Percentiles rank a stretch among this genome's conserved stretches.
Evolutionary conservation across 2,888 invertebrate species (phyloP).

Genomic region (Catotricha subobsoleta): DNA sequence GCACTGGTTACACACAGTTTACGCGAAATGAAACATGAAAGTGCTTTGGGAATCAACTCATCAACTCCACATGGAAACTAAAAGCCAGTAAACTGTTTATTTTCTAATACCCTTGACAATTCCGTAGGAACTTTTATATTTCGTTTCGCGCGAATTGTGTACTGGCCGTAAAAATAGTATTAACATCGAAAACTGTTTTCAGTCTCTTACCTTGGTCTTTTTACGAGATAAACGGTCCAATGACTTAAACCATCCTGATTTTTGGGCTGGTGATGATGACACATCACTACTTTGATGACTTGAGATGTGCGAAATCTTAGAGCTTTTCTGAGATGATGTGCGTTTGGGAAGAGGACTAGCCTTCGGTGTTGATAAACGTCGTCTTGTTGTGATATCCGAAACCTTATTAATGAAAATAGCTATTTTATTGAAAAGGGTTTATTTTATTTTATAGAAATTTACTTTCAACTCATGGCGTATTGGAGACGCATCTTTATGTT

Average conservation of each 20-base stretch:
- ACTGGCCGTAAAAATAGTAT: too few relatives aligned
- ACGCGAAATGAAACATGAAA: too few relatives aligned
- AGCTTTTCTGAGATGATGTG: slow-evolving; percentile 30
- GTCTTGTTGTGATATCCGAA: slow-evolving; percentile 47
- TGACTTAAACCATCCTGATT: slow-evolving; percentile 64
- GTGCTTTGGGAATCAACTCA: too few relatives aligned
- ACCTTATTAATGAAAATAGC: background rate
- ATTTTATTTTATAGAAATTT: background rate
- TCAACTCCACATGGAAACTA: too few relatives aligned
- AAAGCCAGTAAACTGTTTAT: too few relatives aligned
- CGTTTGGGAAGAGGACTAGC: slow-evolving; percentile 48
- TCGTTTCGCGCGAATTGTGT: too few relatives aligned
- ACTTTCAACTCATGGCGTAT: too few relatives aligned
- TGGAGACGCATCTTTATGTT: slow-evolving; percentile 27
- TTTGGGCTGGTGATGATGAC: slow-evolving; percentile 20
- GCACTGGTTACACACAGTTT: too few relatives aligned
- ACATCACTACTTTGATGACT: slow-evolving; percentile 12
- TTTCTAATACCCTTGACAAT: too few relatives aligned
- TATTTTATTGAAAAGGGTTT: background rate
- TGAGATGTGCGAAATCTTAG: slow-evolving; percentile 8
- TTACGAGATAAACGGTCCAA: slow-evolving; percentile 54
- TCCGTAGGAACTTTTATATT: too few relatives aligned
- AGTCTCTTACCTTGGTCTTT: slow-evolving; percentile 28
- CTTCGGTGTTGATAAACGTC: slow-evolving; percentile 57
- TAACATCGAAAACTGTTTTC: too few relatives aligned